These are phyloP conservation scores for Epinephelus coioides DNA, from an alignment of 2,797 vertebrate species.

Conservation along the genomic window DNA sequence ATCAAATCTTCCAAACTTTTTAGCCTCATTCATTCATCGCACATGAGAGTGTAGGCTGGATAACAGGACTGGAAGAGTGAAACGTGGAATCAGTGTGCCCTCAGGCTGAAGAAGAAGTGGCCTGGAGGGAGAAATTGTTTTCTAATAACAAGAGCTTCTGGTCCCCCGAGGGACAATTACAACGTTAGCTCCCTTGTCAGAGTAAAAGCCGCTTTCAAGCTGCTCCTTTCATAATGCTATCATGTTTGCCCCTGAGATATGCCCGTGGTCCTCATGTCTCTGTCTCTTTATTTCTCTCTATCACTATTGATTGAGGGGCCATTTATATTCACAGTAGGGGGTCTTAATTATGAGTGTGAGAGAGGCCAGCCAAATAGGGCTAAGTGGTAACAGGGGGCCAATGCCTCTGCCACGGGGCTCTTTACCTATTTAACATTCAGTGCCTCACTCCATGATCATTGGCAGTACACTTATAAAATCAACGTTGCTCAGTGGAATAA, in stretches of 20 bases:
- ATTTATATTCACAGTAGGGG: conserved; percentile 88
- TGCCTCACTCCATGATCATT: conserved; percentile 74
- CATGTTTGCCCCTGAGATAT: conserved; percentile 88
- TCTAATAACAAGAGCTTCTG: conserved; percentile 87
- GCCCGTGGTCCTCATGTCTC: conserved; percentile 78
- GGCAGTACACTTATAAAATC: conserved; percentile 74
- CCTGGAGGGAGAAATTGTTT: conserved; percentile 90
- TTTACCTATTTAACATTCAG: conserved; percentile 84
- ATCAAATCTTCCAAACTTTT: conserved; percentile 52
- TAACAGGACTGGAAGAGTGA: conserved; percentile 58
- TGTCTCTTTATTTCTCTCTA: conserved; percentile 81
- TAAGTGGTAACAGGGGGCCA: conserved; percentile 85
- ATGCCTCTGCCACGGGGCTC: conserved; percentile 82
- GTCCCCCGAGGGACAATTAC: conserved; percentile 90
- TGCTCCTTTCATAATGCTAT: conserved; percentile 94
- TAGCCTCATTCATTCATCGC: conserved; percentile 30
- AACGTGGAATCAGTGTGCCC: conserved; percentile 73
- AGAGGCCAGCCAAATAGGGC: conserved; percentile 85
- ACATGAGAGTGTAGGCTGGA: conserved; percentile 33
- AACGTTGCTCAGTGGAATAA: conserved; percentile 70
- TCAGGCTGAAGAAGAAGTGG: conserved; percentile 83
- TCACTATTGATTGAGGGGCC: conserved; percentile 85
- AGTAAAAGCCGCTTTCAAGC: conserved; percentile 93
- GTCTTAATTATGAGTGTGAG: conserved; percentile 88
- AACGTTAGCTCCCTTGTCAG: conserved; percentile 91